Evolutionary conservation across 1,140 invertebrate genomes (phyloP).

Genomic region (Eumeta japonica): DNA sequence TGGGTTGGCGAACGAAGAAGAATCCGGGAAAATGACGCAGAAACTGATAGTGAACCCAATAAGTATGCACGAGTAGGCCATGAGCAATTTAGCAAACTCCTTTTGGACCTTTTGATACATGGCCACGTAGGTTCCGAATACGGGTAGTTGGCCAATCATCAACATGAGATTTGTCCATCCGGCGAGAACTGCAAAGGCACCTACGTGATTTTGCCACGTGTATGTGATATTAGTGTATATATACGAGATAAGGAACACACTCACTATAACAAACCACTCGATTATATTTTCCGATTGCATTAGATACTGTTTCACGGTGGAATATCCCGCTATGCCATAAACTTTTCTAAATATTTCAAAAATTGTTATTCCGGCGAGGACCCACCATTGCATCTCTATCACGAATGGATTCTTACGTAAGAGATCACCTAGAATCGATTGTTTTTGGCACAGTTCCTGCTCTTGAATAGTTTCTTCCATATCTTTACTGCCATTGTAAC

Average conservation of each 20-base stretch:
- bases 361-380: slow-evolving; percentile 69
- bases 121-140: slow-evolving; percentile 83
- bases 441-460: slow-evolving; percentile 70
- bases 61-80: slow-evolving; percentile 80
- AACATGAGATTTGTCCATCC: slow-evolving; percentile 86
- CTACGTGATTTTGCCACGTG: slow-evolving; percentile 79
- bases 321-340: slow-evolving; percentile 74
- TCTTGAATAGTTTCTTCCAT: slow-evolving; percentile 68
- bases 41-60: slow-evolving; percentile 85
- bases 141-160: slow-evolving; percentile 81
- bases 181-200: slow-evolving; percentile 78
- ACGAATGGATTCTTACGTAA: slow-evolving; percentile 69
- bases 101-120: slow-evolving; percentile 84
- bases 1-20: slow-evolving; percentile 74
- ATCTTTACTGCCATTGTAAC: slow-evolving; percentile 73
- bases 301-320: slow-evolving; percentile 74
- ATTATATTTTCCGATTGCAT: slow-evolving; percentile 80
- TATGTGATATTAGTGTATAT: slow-evolving; percentile 75
- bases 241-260: slow-evolving; percentile 78
- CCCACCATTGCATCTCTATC: slow-evolving; percentile 77
- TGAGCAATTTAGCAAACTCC: slow-evolving; percentile 79
- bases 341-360: slow-evolving; percentile 76
- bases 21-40: slow-evolving; percentile 80
- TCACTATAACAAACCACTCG: slow-evolving; percentile 80
- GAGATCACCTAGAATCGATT: slow-evolving; percentile 70